Base-by-base conservation (phyloP, 2,888 invertebrate genomes). In the Nemotelus nigrinus region DNA sequence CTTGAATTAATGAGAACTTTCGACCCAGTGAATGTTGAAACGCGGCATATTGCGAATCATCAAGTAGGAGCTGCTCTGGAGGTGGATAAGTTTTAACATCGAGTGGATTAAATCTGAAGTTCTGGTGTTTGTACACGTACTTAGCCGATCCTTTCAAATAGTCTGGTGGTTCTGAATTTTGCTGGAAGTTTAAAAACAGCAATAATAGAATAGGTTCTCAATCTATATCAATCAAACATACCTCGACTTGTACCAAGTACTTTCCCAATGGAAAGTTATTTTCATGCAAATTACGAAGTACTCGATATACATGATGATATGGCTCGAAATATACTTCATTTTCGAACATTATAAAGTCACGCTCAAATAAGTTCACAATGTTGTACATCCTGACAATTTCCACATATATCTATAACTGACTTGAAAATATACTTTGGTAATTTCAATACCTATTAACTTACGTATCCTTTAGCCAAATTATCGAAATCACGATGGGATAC, bases 291-390 rank as follows among this genome's bases (percentile, higher is more conserved):
- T 86, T 85, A 82, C 93, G 90, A 45, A 96, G 84, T n/a, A 92
- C 93, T 81, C 89, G 89, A 75, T 94, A 87, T 0, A 94, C 93
- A 83, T 93, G 91, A 80, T 92, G 89, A 83, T 95, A 96, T 0
- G 95, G 94, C 83, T 95, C 95, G 84, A 95, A 95, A 85, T 93
- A 96, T 0, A 93, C 91, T 72, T 91, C 91, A 74, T 93, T 92
- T 84, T 95, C 94, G 2, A 93, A 89, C 93, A 95, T 93, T 0
- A 90, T 82, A 79, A 90, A 90, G 0, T 87, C 84, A 0, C 86
- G 84, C 44, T 83, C 82, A 76, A 87, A 85, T 65, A 87, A 83
- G 43, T 82, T 81, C 1, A 84, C 83, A 44, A 85, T 82, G 77
- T 87, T 85, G 55, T 83, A 82, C 55, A 85, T 85, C 41, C 82